Base-by-base conservation (phyloP, 2,888 invertebrate species). In the Andrena bicolor region DNA sequence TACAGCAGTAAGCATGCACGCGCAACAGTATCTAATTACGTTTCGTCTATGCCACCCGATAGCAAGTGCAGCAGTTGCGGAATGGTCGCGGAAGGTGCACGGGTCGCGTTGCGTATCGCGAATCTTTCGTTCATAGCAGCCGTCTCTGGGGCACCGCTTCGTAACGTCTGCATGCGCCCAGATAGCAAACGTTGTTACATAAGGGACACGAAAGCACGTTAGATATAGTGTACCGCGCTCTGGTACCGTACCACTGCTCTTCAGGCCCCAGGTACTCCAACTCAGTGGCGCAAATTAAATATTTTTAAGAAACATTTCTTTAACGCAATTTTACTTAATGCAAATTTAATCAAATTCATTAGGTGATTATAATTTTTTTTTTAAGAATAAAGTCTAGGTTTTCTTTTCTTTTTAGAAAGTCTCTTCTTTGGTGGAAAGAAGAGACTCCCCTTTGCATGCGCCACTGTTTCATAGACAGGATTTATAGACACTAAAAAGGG, bases 171-270 rank as follows among this genome's bases (percentile, higher is more conserved):
- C 53, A 32, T 16, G 63, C 13, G 20, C n/a, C 61, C 8, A 6
- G 48, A 53, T 26, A 76, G 61, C 26, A 28, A 41, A 28, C 30
- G 20, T 49, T 23, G 35, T 86, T 86, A 76, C 61, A 66, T 86
- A 86, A 86, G 60, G 53, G 2, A 23, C 8, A 69, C n/a, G 7
- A 63, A 32, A 60, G 53, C 49, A 51, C 51, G 73, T 77, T 76
- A 80, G 79, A 83, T 83, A 5, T 41, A 41, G 41, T 41, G 41
- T 16, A 4, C 76, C 66, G n/a, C 35, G 48, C 49, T 4, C 49
- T 16, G 8, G 73, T 63, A 56, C 75, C 70, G 73, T 68, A 48
- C 76, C 76, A 51, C 64, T 28, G 35, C 23, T 58, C 53, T 26
- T 48, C 79, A 61, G 73, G 65, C 80, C 63, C 5, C 48, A 26